These are phyloP conservation scores for Planococcus citri DNA, from an alignment of 1,140 invertebrate species.

Conservation along the genomic window DNA sequence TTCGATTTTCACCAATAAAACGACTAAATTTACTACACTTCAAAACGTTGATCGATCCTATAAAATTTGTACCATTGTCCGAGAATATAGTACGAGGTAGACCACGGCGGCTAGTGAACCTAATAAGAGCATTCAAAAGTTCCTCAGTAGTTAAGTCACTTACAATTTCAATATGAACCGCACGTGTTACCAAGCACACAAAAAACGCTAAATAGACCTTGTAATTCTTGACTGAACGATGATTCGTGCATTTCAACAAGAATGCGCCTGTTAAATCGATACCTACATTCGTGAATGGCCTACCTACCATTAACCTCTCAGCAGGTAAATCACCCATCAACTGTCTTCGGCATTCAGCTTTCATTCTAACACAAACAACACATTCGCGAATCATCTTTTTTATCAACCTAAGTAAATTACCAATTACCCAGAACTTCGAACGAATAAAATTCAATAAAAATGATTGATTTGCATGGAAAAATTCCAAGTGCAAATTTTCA, in stretches of 20 bases:
- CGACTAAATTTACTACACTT: not conserved
- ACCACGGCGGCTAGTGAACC: not conserved
- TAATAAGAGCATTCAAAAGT: not conserved
- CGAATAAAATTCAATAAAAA: constrained; percentile 20
- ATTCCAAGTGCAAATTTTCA: constrained; percentile 29
- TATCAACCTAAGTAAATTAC: not conserved
- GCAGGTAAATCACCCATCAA: constrained; percentile 27
- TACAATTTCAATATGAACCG: constrained; percentile 14
- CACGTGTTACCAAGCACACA: not conserved
- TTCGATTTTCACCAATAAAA: not conserved
- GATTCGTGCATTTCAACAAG: not conserved
- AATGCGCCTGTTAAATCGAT: not conserved
- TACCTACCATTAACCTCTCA: constrained; percentile 20
- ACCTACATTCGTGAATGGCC: constrained; percentile 21
- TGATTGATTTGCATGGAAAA: constrained; percentile 31
- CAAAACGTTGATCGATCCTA: constrained; percentile 11
- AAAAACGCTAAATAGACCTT: constrained; percentile 13
- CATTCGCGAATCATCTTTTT: constrained; percentile 23
- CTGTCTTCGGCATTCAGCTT: constrained; percentile 17
- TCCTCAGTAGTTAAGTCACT: not conserved
- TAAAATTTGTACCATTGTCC: constrained; percentile 9
- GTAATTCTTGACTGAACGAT: not conserved
- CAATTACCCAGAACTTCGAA: constrained; percentile 22
- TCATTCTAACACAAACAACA: constrained; percentile 23
- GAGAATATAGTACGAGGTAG: not conserved